Conservation (phyloP, 2,797 vertebrate species). For the Silurus aristotelis region DNA sequence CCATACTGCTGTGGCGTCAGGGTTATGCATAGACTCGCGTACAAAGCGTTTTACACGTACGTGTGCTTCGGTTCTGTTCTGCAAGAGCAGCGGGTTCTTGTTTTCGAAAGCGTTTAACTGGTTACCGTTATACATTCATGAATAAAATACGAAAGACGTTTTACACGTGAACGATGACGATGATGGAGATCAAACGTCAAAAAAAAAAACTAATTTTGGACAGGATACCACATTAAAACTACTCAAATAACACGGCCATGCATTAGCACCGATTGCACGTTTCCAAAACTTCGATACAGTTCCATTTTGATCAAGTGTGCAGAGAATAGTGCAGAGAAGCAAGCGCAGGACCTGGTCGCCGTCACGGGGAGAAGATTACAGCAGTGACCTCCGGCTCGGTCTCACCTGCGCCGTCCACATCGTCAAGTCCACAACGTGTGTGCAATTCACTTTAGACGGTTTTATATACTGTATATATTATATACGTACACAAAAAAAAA, state of each 20-base stretch:
- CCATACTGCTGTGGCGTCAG: not conserved
- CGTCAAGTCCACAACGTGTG: constrained; percentile 12
- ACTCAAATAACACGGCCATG: constrained; percentile 67
- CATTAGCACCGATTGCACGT: constrained; percentile 67
- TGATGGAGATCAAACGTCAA: not conserved
- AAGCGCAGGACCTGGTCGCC: constrained; percentile 2
- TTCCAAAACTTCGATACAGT: constrained; percentile 54
- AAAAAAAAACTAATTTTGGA: constrained; percentile 33
- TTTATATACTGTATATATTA: constrained; percentile 62
- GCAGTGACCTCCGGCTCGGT: constrained; percentile 30
- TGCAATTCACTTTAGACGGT: constrained; percentile 44
- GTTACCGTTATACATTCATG: constrained; percentile 47
- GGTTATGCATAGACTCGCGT: constrained; percentile 17
- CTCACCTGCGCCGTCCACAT: constrained; percentile 11
- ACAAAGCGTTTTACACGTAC: constrained; percentile 1
- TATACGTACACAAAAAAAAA: constrained; percentile 60
- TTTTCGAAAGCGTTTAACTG: not conserved
- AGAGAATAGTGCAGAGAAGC: constrained; percentile 54
- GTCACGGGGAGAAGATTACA: constrained; percentile 32
- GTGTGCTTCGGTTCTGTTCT: not conserved
- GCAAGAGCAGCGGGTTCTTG: constrained; percentile 8
- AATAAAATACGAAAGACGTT: constrained; percentile 25
- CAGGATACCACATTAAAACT: constrained; percentile 55
- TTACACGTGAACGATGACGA: not conserved
- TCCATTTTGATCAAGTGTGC: constrained; percentile 12